Evolutionary conservation across 2,888 invertebrate genomes (phyloP).

Genomic region (Frankliniella intonsa): DNA sequence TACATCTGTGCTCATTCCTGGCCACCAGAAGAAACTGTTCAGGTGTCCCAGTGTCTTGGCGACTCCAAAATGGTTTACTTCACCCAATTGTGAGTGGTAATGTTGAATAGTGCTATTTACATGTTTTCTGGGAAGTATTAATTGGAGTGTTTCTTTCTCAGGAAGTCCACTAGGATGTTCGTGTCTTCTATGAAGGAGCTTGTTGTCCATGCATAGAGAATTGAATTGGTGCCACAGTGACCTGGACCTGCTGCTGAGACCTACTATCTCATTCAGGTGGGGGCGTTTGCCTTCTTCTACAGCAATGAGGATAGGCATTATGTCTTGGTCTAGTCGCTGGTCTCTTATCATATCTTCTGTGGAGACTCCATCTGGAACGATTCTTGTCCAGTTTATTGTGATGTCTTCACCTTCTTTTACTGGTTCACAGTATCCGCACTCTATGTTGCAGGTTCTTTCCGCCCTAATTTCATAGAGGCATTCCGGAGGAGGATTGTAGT

Average conservation of each 20-base stretch:
- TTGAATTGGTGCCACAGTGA: neutral
- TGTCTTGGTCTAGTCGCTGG: constrained; percentile 17
- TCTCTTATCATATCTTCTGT: neutral
- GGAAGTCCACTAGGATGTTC: constrained; percentile 20
- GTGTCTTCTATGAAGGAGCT: neutral
- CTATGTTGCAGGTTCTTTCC: neutral
- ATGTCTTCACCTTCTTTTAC: neutral
- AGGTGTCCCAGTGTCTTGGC: constrained; percentile 39
- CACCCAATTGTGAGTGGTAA: constrained; percentile 37
- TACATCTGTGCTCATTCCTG: constrained; percentile 32
- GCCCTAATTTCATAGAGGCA: no score
- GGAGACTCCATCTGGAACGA: neutral
- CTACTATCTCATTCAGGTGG: neutral
- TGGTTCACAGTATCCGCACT: neutral
- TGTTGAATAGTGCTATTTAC: constrained; percentile 36
- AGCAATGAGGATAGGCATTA: neutral
- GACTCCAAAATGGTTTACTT: constrained; percentile 40
- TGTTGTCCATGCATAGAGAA: neutral
- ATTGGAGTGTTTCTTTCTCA: constrained; percentile 32
- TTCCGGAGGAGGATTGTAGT: no score
- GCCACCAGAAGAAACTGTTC: constrained; percentile 39
- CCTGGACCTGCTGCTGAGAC: neutral
- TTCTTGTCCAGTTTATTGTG: neutral
- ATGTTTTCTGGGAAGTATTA: constrained; percentile 35
- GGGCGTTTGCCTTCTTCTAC: constrained; percentile 19